phyloP scores from a whole-genome alignment of 2,888 invertebrate species.

The Lasius platythorax region DNA sequence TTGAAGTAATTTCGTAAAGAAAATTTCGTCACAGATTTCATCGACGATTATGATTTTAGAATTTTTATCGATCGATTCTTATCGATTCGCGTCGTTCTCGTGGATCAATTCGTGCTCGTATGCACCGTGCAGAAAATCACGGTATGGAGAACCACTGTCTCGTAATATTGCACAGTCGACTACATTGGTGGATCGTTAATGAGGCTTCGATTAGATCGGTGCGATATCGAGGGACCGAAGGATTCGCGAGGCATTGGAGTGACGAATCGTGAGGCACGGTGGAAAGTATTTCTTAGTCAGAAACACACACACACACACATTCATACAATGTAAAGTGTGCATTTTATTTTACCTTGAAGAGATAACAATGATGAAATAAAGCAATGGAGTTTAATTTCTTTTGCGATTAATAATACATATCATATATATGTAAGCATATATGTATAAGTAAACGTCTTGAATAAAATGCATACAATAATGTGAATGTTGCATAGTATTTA shows the following conservation, averaged over 20 bases:
- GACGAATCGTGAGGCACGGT: conserved; percentile 73
- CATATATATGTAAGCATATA: not conserved
- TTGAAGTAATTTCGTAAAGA: not conserved
- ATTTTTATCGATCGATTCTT: not conserved
- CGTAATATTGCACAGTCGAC: conserved; percentile 65
- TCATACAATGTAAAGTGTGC: not conserved
- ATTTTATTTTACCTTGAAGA: not conserved
- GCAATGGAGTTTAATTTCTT: not conserved
- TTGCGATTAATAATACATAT: not conserved
- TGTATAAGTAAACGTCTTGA: not conserved
- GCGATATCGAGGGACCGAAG: conserved; percentile 78
- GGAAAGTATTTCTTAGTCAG: conserved; percentile 58
- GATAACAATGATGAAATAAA: not conserved
- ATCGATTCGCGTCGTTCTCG: not conserved
- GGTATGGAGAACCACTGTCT: conserved; percentile 66
- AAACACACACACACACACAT: conserved; percentile 3
- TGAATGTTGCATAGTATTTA: not conserved
- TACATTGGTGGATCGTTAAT: conserved; percentile 81
- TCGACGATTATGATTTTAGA: not conserved
- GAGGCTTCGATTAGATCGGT: conserved; percentile 82
- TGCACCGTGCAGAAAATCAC: not conserved
- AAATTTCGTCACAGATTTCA: not conserved
- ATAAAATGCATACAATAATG: not conserved
- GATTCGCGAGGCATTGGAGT: conserved; percentile 72
- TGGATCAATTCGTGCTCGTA: not conserved